These are phyloP conservation scores for Anarrhichthys ocellatus DNA, from an alignment of 2,113 vertebrate species.

Conservation along the genomic window DNA sequence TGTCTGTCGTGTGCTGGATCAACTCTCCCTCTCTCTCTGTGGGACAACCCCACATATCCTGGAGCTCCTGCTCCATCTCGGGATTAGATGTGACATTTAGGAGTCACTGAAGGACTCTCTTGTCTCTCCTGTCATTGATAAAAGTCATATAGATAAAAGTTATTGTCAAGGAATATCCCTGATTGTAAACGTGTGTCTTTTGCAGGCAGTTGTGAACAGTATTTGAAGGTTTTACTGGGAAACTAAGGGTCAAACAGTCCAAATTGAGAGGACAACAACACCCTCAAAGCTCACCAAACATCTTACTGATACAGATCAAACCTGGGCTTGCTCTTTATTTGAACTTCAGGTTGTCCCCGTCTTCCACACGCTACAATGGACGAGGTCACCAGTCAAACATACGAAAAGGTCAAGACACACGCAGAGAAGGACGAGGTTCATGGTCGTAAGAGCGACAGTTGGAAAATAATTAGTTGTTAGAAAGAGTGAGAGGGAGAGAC, in stretches of 20 bases:
- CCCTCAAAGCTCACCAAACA: background rate
- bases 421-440: background rate
- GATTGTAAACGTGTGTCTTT: background rate
- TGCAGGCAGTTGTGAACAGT: background rate
- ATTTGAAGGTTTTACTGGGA: background rate
- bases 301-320: background rate
- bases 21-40: conserved; percentile 23
- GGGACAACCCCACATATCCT: conserved; percentile 52
- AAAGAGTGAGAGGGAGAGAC: conserved; percentile 18
- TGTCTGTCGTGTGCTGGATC: conserved; percentile 16
- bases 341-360: background rate
- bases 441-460: conserved; percentile 3
- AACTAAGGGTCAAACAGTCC: background rate
- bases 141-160: background rate
- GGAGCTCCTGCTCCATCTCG: conserved; percentile 56
- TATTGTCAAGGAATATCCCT: background rate
- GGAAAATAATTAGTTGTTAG: conserved; percentile 34
- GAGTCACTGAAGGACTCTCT: conserved; percentile 15
- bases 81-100: conserved; percentile 76
- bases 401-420: conserved; percentile 23
- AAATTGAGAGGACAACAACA: background rate
- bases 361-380: background rate
- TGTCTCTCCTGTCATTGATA: conserved; percentile 11
- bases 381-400: background rate
- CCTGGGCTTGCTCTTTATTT: background rate